Percentiles rank a stretch among this genome's conserved stretches.
phyloP scores from a whole-genome alignment of 2,888 invertebrate species.

The Carterocephalus palaemon region DNA sequence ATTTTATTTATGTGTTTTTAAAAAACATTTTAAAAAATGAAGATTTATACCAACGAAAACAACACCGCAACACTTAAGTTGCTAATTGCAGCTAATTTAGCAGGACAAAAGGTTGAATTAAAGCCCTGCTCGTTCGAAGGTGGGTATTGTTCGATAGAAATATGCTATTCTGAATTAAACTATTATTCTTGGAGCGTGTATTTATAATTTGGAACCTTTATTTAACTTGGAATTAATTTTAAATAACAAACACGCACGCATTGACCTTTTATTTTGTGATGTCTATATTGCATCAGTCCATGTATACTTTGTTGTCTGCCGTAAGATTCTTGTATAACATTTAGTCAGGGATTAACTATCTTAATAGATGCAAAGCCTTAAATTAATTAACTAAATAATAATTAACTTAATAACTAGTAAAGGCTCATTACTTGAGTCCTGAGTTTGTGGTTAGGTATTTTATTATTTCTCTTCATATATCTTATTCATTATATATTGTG shows the following conservation, averaged over 20 bases:
- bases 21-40: conserved; percentile 76
- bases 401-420: no score
- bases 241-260: no score
- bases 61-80: conserved; percentile 88
- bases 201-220: not conserved
- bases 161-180: conserved; percentile 19
- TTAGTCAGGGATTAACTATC: no score
- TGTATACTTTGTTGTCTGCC: no score
- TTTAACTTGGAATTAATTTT: not conserved
- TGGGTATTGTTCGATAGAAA: conserved; percentile 44
- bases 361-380: no score
- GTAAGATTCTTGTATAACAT: no score
- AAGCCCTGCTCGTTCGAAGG: conserved; percentile 81
- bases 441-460: no score
- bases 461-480: no score
- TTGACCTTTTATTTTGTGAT: not conserved
- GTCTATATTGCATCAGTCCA: conserved; percentile 4
- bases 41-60: conserved; percentile 85
- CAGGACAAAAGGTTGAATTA: conserved; percentile 78
- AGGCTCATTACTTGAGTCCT: no score
- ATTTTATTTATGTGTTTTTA: conserved; percentile 16
- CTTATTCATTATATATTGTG: no score
- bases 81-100: conserved; percentile 83
- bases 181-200: conserved; percentile 25
- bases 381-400: no score